These are phyloP conservation scores for Diabrotica undecimpunctata DNA, from an alignment of 1,140 invertebrate species.

Conservation along the genomic window DNA sequence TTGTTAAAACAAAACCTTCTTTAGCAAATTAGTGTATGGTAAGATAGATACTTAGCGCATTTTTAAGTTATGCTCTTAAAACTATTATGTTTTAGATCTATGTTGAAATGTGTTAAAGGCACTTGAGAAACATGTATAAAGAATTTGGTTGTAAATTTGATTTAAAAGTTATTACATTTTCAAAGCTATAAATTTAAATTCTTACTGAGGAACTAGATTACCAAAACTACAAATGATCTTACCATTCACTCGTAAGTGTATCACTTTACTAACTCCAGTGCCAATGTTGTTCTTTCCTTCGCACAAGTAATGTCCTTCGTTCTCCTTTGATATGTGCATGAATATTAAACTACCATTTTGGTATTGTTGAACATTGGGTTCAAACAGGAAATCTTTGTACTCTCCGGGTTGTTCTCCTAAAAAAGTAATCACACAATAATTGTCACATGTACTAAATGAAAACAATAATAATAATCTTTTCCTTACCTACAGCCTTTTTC, in stretches of 20 bases:
- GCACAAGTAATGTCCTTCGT: conserved; percentile 88
- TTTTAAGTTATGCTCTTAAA: too few relatives aligned
- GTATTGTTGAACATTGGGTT: conserved; percentile 70
- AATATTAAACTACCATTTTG: conserved; percentile 79
- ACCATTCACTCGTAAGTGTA: conserved; percentile 84
- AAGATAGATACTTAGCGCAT: too few relatives aligned
- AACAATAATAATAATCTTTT: too few relatives aligned
- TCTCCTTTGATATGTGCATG: conserved; percentile 74
- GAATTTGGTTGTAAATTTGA: too few relatives aligned
- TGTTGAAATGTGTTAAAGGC: too few relatives aligned
- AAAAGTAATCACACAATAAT: conserved; percentile 21
- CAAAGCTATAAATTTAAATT: too few relatives aligned
- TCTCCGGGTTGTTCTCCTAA: conserved; percentile 72
- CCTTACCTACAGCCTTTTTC: conserved; percentile 75
- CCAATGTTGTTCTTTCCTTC: conserved; percentile 89
- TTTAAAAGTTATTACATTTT: too few relatives aligned
- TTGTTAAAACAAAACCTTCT: too few relatives aligned
- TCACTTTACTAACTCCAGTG: conserved; percentile 80
- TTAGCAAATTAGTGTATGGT: too few relatives aligned
- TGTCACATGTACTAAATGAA: neutral
- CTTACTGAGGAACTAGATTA: too few relatives aligned
- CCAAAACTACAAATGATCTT: conserved; percentile 38
- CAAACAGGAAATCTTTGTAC: conserved; percentile 79
- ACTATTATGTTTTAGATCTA: too few relatives aligned
- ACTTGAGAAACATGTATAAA: too few relatives aligned